Conservation (phyloP, 2,888 invertebrate genomes). For the Helobdella robusta region DNA sequence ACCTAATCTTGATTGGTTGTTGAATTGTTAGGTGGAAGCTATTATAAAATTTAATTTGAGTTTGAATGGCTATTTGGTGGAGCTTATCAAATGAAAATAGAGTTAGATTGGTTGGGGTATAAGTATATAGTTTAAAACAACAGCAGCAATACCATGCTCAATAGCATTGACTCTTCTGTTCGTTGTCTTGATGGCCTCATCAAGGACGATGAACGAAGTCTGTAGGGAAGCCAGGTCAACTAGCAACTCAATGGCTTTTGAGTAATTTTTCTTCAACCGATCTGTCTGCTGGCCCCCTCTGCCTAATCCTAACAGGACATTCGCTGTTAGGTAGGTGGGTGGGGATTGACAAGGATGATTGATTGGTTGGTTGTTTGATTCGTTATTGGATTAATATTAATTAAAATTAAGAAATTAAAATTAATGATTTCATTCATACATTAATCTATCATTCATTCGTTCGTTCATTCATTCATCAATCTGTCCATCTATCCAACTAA, state of each 20-base stretch:
- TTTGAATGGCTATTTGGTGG: too few species aligned
- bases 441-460: too few species aligned
- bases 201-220: slow-evolving; percentile 93
- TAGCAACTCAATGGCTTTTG: slow-evolving; percentile 77
- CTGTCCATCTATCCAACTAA: slow-evolving; percentile 44
- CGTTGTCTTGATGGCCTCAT: slow-evolving; percentile 96
- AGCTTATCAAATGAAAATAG: too few species aligned
- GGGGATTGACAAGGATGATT: neutral
- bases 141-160: slow-evolving; percentile 96
- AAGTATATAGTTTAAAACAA: too few species aligned
- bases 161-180: slow-evolving; percentile 98
- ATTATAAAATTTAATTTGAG: too few species aligned
- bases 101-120: too few species aligned
- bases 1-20: too few species aligned
- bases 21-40: too few species aligned
- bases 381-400: too few species aligned
- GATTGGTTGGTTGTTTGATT: neutral
- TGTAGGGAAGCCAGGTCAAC: slow-evolving; percentile 95
- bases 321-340: neutral
- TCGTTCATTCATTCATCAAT: too few species aligned
- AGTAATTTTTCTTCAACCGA: slow-evolving; percentile 92
- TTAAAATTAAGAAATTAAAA: too few species aligned
- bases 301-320: slow-evolving; percentile 62
- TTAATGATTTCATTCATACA: too few species aligned
- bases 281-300: slow-evolving; percentile 93